These are phyloP conservation scores for Epinotia bilunana DNA, from an alignment of 2,888 invertebrate species.

Conservation along the genomic window DNA sequence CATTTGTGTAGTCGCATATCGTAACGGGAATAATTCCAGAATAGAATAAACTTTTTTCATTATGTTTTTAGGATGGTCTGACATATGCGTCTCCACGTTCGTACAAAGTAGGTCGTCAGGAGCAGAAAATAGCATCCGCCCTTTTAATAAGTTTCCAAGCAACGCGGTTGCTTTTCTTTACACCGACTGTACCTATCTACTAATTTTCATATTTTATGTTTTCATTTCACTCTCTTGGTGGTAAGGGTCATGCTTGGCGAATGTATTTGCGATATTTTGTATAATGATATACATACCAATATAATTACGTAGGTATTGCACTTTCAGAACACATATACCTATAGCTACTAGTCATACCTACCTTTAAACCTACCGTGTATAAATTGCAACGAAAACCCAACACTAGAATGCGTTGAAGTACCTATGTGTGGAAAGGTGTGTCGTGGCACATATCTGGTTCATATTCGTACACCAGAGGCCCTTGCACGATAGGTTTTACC, in stretches of 20 bases:
- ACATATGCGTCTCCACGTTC: neutral
- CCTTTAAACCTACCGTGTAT: neutral
- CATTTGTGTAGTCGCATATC: too few species aligned
- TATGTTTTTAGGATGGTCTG: too few species aligned
- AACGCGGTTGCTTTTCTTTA: neutral
- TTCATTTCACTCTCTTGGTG: constrained; percentile 15
- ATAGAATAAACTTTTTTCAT: too few species aligned
- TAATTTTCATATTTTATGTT: constrained; percentile 20
- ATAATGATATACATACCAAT: neutral
- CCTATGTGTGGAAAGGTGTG: neutral
- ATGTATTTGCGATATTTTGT: constrained; percentile 68
- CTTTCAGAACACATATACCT: neutral
- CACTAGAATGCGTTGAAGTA: neutral
- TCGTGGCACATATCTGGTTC: neutral
- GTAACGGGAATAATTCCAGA: too few species aligned
- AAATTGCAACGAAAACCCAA: neutral
- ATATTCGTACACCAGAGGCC: neutral
- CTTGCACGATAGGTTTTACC: too few species aligned
- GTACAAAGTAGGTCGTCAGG: neutral
- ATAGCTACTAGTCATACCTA: neutral
- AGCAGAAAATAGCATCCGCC: neutral
- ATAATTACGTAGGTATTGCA: constrained; percentile 12
- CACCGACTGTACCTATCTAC: neutral
- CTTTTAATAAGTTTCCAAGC: neutral
- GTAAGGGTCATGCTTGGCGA: constrained; percentile 66